Evolutionary conservation across 2,888 invertebrate species (phyloP).

Genomic region (Coenonympha glycerion): DNA sequence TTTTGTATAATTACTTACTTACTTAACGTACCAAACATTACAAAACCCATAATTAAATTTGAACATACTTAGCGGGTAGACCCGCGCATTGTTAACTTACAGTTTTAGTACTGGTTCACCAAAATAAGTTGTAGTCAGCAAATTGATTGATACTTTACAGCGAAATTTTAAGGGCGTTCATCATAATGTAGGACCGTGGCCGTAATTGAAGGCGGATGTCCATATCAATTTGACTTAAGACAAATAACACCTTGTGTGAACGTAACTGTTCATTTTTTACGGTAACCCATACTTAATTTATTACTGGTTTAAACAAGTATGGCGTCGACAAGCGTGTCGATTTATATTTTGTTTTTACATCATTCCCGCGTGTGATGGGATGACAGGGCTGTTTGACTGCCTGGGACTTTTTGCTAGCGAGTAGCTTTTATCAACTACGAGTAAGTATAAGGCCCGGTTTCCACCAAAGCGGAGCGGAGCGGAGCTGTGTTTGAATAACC

Average conservation of each 20-base stretch:
- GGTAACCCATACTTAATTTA: constrained; percentile 43
- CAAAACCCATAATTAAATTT: no score
- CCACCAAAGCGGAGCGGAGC: no score
- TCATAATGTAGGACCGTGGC: background rate
- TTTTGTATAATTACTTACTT: no score
- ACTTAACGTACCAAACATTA: no score
- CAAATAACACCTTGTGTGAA: constrained; percentile 21
- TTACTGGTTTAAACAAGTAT: constrained; percentile 43
- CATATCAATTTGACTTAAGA: constrained; percentile 16
- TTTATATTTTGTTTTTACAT: constrained; percentile 63
- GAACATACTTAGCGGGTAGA: no score
- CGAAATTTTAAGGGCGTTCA: constrained; percentile 1
- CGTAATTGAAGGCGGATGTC: constrained; percentile 5
- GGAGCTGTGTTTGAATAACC: no score
- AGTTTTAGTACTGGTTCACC: no score
- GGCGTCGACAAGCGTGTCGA: constrained; percentile 63
- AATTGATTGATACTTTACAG: constrained; percentile 5
- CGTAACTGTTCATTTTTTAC: constrained; percentile 19
- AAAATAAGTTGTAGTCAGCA: background rate
- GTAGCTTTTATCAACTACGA: no score
- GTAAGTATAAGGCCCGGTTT: no score
- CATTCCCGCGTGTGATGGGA: constrained; percentile 57
- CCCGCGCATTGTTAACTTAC: no score
- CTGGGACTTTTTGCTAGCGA: constrained; percentile 1
- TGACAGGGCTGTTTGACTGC: constrained; percentile 47